Evolutionary conservation across 2,797 vertebrate genomes (phyloP), one percentile per base, ranked within the genome.

Genomic region (Rhadinocentrus ornatus): DNA sequence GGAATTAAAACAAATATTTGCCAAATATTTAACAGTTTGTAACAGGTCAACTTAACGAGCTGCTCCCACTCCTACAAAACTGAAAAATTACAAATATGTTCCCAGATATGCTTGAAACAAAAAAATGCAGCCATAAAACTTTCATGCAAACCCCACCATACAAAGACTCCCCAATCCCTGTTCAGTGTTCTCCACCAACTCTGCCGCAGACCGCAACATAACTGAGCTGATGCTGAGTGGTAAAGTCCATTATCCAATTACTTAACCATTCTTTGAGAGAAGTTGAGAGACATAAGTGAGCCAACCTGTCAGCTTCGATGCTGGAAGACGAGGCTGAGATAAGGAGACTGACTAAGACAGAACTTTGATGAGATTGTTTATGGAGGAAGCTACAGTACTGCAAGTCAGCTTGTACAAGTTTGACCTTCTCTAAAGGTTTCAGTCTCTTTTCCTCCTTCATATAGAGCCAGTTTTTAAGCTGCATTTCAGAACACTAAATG

Each of bases 111-210:
- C 37, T 39, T 44, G 27, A 15, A 15, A n/a, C n/a, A 44, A 54
- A 88, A 87, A 89, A 91, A 91, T 86, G 76, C 63, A 72, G 81
- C 82, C 89, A 89, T 89, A 91, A 92, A 92, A 91, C 82, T 32
- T 84, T 84, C 81, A 84, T 93, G 91, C 86, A 93, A 93, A 93
- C 87, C 86, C 87, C 74, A 72, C 27, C 50, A 54, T 90, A 92
- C 76, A 93, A 92, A 93, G 81, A 76, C 82, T 66, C 81, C 70
- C 76, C 73, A 72, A 70, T 83, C 75, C 67, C 73, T 58, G 46
- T 66, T 78, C 73, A 63, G 27, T 48, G 34, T 62, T 77, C 75
- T 78, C 78, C 81, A 81, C 62, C 82, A 81, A 62, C 58, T 79
- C 77, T 56, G 74, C 80, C 84, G 48, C 86, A 80, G 77, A 88